phyloP scores from a whole-genome alignment of 2,797 vertebrate species.

The Anolis apletophallus region DNA sequence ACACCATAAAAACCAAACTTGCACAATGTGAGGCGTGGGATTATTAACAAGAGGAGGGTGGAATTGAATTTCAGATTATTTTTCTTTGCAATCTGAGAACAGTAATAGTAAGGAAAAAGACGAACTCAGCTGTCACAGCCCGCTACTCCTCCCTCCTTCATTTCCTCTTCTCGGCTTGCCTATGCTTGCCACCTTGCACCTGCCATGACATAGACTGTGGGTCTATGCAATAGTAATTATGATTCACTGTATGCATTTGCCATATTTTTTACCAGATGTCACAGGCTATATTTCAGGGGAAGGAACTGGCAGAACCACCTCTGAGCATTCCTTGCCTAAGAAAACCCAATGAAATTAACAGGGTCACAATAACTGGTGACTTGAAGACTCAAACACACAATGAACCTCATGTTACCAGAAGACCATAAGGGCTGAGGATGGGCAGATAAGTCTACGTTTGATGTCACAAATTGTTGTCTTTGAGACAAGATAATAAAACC shows the following conservation, averaged over 20 bases:
- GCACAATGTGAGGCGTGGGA: slow-evolving; percentile 4
- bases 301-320: too few species aligned
- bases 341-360: too few species aligned
- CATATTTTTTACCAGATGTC: background rate
- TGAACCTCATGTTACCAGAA: background rate
- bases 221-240: background rate
- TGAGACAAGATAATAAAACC: background rate
- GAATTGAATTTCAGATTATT: background rate
- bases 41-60: background rate
- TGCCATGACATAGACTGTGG: background rate
- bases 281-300: too few species aligned
- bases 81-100: slow-evolving; percentile 19
- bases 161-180: slow-evolving; percentile 11
- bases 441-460: background rate
- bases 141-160: background rate
- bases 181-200: background rate
- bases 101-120: background rate
- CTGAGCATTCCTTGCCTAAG: too few species aligned
- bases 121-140: background rate
- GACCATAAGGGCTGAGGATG: background rate
- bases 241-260: background rate
- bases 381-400: too few species aligned
- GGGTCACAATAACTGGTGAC: too few species aligned
- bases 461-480: background rate
- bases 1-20: slow-evolving; percentile 4